Percentiles rank a stretch among this genome's conserved stretches.
Conservation (phyloP, 2,797 vertebrate genomes). For the Diplodus sargus region DNA sequence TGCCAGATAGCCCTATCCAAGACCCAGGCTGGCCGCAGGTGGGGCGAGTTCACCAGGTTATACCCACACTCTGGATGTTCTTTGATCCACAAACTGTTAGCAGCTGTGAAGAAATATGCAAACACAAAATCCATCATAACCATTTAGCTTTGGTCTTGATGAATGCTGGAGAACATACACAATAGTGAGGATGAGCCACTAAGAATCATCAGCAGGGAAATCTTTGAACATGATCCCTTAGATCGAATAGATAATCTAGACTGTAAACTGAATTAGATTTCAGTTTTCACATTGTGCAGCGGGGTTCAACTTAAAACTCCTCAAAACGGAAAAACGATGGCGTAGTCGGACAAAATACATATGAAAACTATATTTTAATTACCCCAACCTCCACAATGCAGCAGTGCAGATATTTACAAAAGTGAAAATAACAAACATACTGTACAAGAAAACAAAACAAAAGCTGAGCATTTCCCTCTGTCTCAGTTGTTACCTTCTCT, state of each 20-base stretch:
- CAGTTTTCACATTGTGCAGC: neutral
- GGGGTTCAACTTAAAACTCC: too few relatives aligned
- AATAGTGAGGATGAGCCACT: neutral
- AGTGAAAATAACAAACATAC: too few relatives aligned
- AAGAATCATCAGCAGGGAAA: neutral
- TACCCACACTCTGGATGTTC: constrained; percentile 95
- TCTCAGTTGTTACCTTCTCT: too few relatives aligned
- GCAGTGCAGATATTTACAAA: too few relatives aligned
- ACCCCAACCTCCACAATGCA: too few relatives aligned
- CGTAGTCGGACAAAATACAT: too few relatives aligned
- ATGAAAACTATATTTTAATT: too few relatives aligned
- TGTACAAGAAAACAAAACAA: too few relatives aligned
- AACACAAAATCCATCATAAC: neutral
- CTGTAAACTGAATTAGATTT: neutral
- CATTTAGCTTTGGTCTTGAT: neutral
- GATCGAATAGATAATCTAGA: neutral
- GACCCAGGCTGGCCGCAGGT: constrained; percentile 95
- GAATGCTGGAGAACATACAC: neutral
- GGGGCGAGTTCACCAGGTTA: constrained; percentile 95
- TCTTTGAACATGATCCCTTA: neutral
- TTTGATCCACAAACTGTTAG: constrained; percentile 92
- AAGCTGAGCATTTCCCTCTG: too few relatives aligned
- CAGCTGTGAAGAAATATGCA: constrained; percentile 80
- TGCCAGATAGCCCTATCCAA: constrained; percentile 94
- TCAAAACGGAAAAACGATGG: too few relatives aligned